phyloP scores from a whole-genome alignment of 2,888 invertebrate genomes.

The Slavum lentiscoides region DNA sequence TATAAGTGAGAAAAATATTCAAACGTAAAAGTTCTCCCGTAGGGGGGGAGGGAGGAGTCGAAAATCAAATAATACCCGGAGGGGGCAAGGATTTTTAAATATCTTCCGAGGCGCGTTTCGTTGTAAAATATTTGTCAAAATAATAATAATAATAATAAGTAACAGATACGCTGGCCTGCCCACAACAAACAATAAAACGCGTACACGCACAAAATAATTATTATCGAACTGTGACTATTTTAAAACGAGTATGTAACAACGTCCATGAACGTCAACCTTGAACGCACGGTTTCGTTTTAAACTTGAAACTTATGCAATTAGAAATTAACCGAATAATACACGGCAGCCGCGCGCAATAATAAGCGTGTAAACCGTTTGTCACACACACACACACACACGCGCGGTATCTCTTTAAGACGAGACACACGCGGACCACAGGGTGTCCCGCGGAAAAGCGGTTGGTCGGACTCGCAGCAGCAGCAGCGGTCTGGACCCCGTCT shows the following conservation, averaged over 20 bases:
- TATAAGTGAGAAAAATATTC: not conserved
- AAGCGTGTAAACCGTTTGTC: not conserved
- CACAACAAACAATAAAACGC: not conserved
- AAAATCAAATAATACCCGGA: too few relatives aligned
- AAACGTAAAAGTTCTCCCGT: not conserved
- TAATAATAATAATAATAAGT: too few relatives aligned
- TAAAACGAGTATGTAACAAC: conserved; percentile 25
- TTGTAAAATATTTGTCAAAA: too few relatives aligned
- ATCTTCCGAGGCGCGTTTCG: too few relatives aligned
- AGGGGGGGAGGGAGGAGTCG: too few relatives aligned
- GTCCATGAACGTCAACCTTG: conserved; percentile 51
- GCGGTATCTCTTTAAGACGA: not conserved
- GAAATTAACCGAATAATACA: not conserved
- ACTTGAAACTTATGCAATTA: conserved; percentile 47
- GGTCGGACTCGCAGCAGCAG: too few relatives aligned
- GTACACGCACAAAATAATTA: not conserved
- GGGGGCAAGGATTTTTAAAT: too few relatives aligned
- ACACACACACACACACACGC: too few relatives aligned
- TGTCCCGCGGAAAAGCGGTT: not conserved
- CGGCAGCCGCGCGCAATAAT: not conserved
- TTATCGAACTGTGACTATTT: conserved; percentile 23
- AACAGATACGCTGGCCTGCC: not conserved
- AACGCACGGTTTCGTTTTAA: conserved; percentile 43
- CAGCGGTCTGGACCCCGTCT: too few relatives aligned
- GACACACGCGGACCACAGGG: not conserved